phyloP scores from a whole-genome alignment of 2,113 vertebrate genomes.

The Charina bottae region DNA sequence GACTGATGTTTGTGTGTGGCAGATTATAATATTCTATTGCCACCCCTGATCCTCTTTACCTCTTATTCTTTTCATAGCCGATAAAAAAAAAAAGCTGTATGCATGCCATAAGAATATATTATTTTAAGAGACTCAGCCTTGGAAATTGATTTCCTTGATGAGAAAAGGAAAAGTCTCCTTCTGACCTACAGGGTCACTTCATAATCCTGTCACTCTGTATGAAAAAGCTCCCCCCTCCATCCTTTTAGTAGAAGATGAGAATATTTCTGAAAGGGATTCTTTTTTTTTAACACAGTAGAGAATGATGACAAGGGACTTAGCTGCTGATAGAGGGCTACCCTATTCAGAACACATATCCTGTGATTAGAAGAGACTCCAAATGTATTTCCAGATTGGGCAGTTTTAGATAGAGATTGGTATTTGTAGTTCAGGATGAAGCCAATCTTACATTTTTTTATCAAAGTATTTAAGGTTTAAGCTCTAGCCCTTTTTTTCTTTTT shows the following conservation, averaged over 20 bases:
- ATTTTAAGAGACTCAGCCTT: constrained; percentile 85
- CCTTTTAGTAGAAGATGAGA: constrained; percentile 77
- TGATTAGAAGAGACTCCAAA: constrained; percentile 75
- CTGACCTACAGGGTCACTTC: constrained; percentile 79
- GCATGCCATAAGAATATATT: constrained; percentile 81
- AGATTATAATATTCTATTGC: constrained; percentile 83
- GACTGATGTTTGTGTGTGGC: constrained; percentile 82
- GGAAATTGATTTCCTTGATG: constrained; percentile 88
- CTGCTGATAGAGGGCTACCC: constrained; percentile 66
- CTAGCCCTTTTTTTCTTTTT: constrained; percentile 45
- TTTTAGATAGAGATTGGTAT: constrained; percentile 73
- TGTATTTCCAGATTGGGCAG: constrained; percentile 70
- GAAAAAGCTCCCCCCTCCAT: constrained; percentile 67
- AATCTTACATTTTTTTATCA: constrained; percentile 77
- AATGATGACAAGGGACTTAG: constrained; percentile 75
- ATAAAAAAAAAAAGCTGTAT: constrained; percentile 74
- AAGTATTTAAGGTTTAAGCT: constrained; percentile 74
- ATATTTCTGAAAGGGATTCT: constrained; percentile 84
- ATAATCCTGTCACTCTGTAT: constrained; percentile 79
- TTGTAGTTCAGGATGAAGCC: constrained; percentile 71
- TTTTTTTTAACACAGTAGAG: constrained; percentile 75
- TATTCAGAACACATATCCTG: constrained; percentile 69
- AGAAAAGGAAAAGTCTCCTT: constrained; percentile 83
- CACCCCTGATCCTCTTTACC: constrained; percentile 85
- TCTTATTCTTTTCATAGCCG: constrained; percentile 83